phyloP scores from a whole-genome alignment of 30 jellyfish, hydroid and myxozoan species.

The Rhopilema esculentum region DNA sequence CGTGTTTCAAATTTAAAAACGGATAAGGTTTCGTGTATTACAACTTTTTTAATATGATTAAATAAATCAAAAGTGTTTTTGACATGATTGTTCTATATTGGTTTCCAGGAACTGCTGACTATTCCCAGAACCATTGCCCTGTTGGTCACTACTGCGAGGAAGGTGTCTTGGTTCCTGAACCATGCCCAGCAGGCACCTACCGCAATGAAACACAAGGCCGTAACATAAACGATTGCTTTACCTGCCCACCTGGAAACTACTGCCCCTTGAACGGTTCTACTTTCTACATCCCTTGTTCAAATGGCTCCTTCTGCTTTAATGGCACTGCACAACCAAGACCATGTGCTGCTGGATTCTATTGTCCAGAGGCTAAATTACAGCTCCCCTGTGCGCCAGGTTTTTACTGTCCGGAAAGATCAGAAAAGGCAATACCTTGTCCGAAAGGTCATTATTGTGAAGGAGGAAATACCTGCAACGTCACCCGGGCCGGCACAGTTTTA shows the following conservation, averaged over 20 bases:
- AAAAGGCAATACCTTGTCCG: slow-evolving; percentile 81
- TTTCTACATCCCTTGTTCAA: slow-evolving; percentile 70
- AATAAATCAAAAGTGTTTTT: background rate
- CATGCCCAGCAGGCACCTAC: slow-evolving; percentile 96
- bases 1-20: no score
- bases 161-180: slow-evolving; percentile 81
- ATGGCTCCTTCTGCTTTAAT: slow-evolving; percentile 91
- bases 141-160: slow-evolving; percentile 84
- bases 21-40: no score
- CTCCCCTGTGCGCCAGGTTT: slow-evolving; percentile 91
- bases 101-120: slow-evolving; percentile 91
- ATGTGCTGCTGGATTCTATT: slow-evolving; percentile 91
- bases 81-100: background rate
- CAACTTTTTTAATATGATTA: no score
- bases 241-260: slow-evolving; percentile 95
- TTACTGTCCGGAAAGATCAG: slow-evolving; percentile 88
- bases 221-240: slow-evolving; percentile 64
- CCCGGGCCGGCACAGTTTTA: slow-evolving; percentile 75
- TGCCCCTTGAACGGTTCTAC: slow-evolving; percentile 88
- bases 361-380: slow-evolving; percentile 86
- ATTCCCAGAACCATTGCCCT: slow-evolving; percentile 87
- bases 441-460: slow-evolving; percentile 94
- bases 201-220: slow-evolving; percentile 74
- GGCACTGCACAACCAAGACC: slow-evolving; percentile 79
- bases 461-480: slow-evolving; percentile 66